phyloP scores from a whole-genome alignment of 2,888 invertebrate genomes.

The Leistus spinibarbis region DNA sequence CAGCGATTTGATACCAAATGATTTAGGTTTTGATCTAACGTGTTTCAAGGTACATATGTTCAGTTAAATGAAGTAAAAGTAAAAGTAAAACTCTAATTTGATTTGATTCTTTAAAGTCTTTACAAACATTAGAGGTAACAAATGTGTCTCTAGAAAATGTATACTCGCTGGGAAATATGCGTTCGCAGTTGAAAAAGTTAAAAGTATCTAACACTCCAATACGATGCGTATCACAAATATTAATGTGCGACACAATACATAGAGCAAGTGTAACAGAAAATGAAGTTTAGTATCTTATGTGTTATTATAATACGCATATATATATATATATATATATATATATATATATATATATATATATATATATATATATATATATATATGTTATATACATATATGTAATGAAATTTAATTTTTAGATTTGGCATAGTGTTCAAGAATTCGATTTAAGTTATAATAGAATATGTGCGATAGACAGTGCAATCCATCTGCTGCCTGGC shows the following conservation, averaged over 20 bases:
- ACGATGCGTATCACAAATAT: slow-evolving; percentile 74
- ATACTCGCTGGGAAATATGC: slow-evolving; percentile 62
- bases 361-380: too few relatives aligned
- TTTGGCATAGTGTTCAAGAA: slow-evolving; percentile 72
- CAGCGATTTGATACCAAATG: slow-evolving; percentile 84
- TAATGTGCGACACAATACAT: slow-evolving; percentile 85
- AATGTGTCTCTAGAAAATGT: slow-evolving; percentile 73
- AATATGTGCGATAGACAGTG: slow-evolving; percentile 77
- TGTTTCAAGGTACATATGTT: slow-evolving; percentile 70
- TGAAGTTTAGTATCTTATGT: slow-evolving; percentile 47
- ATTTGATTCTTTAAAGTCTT: slow-evolving; percentile 51
- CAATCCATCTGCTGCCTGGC: slow-evolving; percentile 76
- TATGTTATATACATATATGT: too few relatives aligned
- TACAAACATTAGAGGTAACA: slow-evolving; percentile 73
- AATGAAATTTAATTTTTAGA: slow-evolving; percentile 55
- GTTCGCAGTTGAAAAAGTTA: slow-evolving; percentile 69
- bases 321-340: slow-evolving; percentile 4
- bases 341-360: slow-evolving; percentile 21
- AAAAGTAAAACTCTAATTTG: not conserved
- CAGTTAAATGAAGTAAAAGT: too few relatives aligned
- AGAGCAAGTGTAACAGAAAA: slow-evolving; percentile 60
- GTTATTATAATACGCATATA: not conserved
- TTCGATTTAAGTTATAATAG: slow-evolving; percentile 82
- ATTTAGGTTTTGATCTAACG: slow-evolving; percentile 79
- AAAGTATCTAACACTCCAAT: slow-evolving; percentile 71